A percentile compares a stretch with the other conserved stretches of the same genome.
phyloP scores from a whole-genome alignment of 2,797 vertebrate genomes.

The Presbytis comata region DNA sequence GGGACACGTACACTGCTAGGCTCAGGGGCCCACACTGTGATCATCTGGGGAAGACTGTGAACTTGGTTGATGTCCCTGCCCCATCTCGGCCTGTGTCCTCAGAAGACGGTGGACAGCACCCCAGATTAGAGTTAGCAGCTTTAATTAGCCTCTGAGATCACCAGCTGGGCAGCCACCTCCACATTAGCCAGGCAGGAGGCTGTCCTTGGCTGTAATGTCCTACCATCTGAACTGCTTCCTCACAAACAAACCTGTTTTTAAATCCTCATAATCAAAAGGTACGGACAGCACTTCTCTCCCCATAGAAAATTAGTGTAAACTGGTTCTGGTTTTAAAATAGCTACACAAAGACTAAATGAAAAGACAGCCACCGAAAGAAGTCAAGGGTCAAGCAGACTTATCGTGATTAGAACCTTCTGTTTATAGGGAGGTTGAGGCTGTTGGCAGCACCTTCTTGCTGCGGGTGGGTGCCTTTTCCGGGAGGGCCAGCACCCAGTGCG shows the following conservation, averaged over 20 bases:
- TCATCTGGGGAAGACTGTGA: rapidly evolving
- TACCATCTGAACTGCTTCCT: neutral
- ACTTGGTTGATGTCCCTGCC: rapidly evolving
- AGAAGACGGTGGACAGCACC: neutral
- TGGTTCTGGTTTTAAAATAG: neutral
- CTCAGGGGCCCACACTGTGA: neutral
- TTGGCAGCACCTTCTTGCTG: neutral
- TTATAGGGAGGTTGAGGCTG: neutral
- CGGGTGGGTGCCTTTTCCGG: neutral
- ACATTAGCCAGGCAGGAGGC: neutral
- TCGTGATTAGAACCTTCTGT: neutral
- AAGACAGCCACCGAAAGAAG: neutral
- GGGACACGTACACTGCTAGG: rapidly evolving
- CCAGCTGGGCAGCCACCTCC: neutral
- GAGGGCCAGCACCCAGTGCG: rapidly evolving
- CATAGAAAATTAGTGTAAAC: neutral
- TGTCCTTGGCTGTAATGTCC: neutral
- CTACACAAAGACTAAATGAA: neutral
- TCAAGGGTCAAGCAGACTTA: neutral
- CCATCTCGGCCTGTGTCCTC: neutral
- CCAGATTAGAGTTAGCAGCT: neutral
- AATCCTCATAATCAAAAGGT: neutral
- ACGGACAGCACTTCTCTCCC: neutral
- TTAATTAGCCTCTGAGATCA: neutral
- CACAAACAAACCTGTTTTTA: constrained; percentile 1